Percentiles rank a stretch among this genome's conserved stretches.
Conservation (phyloP, 2,888 invertebrate species). For the Drosophila mimetica region DNA sequence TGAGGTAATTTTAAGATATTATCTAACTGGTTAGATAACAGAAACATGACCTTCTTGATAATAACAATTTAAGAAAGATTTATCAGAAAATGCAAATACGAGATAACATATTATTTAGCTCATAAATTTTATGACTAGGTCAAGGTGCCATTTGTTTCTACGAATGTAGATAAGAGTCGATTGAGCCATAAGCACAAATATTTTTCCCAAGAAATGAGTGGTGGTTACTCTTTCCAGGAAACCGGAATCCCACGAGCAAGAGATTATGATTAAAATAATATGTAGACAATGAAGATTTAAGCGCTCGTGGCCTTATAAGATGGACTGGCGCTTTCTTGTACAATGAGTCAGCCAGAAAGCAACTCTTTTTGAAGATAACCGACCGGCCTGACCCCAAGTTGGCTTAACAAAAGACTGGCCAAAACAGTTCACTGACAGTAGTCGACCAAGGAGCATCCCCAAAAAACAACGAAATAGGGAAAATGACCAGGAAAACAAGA, state of each 20-base stretch:
- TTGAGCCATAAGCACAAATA: neutral
- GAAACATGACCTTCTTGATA: neutral
- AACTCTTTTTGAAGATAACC: constrained; percentile 11
- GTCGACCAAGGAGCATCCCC: constrained; percentile 23
- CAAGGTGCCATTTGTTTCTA: neutral
- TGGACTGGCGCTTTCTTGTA: neutral
- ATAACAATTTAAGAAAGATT: neutral
- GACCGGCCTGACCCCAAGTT: neutral
- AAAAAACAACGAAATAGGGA: neutral
- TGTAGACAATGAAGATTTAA: constrained; percentile 3
- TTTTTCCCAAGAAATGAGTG: neutral
- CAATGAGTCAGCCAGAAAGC: constrained; percentile 21
- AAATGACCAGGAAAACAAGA: neutral
- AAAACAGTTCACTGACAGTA: constrained; percentile 31
- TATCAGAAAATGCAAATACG: too few species aligned
- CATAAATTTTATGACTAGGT: neutral
- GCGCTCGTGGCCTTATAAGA: neutral
- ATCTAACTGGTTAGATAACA: neutral
- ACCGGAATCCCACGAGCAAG: neutral
- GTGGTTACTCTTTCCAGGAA: neutral
- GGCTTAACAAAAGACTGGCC: constrained; percentile 14
- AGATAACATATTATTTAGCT: neutral
- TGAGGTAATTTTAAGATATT: constrained; percentile 1
- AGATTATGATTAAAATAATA: constrained; percentile 8
- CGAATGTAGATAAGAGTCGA: neutral